phyloP scores from a whole-genome alignment of 2,888 invertebrate genomes.

The Belgica antarctica region DNA sequence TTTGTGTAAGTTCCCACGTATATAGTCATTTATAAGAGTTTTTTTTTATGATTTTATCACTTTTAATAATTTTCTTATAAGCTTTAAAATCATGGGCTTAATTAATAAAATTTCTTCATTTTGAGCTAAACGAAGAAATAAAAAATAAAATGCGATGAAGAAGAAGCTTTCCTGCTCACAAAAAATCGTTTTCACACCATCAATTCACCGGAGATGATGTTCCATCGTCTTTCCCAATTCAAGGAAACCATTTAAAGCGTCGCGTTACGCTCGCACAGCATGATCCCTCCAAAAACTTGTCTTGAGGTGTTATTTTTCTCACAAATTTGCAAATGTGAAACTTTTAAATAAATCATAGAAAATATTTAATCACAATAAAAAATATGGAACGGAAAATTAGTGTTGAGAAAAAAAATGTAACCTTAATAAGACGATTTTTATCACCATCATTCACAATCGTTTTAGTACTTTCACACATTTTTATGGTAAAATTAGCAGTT shows the following conservation, averaged over 20 bases:
- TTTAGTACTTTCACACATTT: no score
- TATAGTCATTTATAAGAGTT: slow-evolving; percentile 34
- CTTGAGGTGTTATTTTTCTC: slow-evolving; percentile 41
- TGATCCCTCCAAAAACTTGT: background rate
- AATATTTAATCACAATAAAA: background rate
- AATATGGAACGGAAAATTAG: no score
- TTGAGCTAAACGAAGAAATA: no score
- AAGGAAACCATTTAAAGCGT: no score
- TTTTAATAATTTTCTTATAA: slow-evolving; percentile 36
- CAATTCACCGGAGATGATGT: background rate
- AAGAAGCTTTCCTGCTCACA: background rate
- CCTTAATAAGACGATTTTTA: no score
- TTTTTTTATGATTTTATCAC: slow-evolving; percentile 42
- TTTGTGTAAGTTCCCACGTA: slow-evolving; percentile 41
- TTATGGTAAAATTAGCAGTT: background rate
- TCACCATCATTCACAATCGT: no score
- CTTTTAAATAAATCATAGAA: background rate
- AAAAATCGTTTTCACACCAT: background rate
- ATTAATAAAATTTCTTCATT: slow-evolving; percentile 42
- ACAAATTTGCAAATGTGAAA: slow-evolving; percentile 3
- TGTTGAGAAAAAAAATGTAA: no score
- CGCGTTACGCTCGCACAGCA: no score
- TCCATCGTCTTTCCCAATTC: no score
- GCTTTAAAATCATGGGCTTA: slow-evolving; percentile 30
- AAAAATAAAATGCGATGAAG: no score